These are phyloP conservation scores for Corvus moneduloides DNA, from an alignment of 2,113 vertebrate species.

Conservation along the genomic window DNA sequence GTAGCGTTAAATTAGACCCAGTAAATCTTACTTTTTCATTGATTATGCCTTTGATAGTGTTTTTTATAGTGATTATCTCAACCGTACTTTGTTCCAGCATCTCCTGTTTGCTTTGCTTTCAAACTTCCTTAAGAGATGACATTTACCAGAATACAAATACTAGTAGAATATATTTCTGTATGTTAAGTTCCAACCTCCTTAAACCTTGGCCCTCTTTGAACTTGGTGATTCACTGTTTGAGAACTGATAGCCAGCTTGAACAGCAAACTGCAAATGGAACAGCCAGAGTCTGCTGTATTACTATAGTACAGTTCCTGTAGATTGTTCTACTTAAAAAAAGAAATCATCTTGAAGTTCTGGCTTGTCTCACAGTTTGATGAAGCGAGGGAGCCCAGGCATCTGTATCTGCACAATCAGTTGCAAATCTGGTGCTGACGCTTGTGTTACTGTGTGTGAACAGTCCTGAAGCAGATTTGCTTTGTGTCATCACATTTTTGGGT, in stretches of 20 bases:
- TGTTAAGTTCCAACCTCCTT: neutral
- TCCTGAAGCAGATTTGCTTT: neutral
- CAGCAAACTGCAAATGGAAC: neutral
- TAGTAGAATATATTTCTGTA: neutral
- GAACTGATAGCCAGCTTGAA: neutral
- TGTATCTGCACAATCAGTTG: neutral
- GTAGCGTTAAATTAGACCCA: neutral
- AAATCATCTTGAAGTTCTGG: neutral
- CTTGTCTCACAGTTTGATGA: neutral
- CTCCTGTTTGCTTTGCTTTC: neutral
- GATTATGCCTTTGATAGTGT: neutral
- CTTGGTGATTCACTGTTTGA: slow-evolving; percentile 34
- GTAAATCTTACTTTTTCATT: accelerated
- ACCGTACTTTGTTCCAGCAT: neutral
- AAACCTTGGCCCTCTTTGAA: slow-evolving; percentile 2
- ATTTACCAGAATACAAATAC: neutral
- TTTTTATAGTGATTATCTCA: neutral
- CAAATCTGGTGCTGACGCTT: neutral
- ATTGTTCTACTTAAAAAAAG: neutral
- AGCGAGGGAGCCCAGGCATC: neutral
- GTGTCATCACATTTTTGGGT: neutral
- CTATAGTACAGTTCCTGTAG: neutral
- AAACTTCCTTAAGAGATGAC: neutral
- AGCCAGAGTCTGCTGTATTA: neutral
- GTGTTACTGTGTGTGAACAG: neutral